Evolutionary conservation across 1,140 invertebrate genomes (phyloP).

Genomic region (Drosophila littoralis): DNA sequence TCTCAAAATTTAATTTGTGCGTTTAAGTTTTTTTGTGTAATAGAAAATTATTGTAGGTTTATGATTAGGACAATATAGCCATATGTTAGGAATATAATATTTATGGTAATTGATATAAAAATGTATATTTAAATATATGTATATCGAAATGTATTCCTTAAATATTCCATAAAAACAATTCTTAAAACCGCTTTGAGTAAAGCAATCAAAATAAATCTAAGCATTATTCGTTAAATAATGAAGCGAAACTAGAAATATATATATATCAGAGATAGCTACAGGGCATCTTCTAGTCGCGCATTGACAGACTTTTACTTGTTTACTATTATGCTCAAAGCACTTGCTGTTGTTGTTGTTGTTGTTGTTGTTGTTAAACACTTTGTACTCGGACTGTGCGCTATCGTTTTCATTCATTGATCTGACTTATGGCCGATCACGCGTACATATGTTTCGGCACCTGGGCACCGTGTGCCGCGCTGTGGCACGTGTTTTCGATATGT

Average conservation of each 20-base stretch:
- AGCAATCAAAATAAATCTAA: too few species aligned
- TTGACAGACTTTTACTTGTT: not conserved
- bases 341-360: slow-evolving; percentile 16
- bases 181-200: too few species aligned
- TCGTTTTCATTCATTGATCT: slow-evolving; percentile 76
- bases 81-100: too few species aligned
- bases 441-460: slow-evolving; percentile 76
- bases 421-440: slow-evolving; percentile 71
- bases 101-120: too few species aligned
- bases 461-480: slow-evolving; percentile 34
- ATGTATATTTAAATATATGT: too few species aligned
- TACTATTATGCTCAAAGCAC: slow-evolving; percentile 30
- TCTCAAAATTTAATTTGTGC: too few species aligned
- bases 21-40: too few species aligned
- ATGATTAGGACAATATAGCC: too few species aligned
- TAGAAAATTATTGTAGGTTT: too few species aligned
- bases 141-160: not conserved
- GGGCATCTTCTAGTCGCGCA: not conserved
- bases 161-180: too few species aligned
- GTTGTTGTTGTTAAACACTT: slow-evolving; percentile 27
- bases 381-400: slow-evolving; percentile 55
- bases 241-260: not conserved
- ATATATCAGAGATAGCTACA: not conserved
- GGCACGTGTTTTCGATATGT: slow-evolving; percentile 74
- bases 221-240: not conserved